Conservation (phyloP, 23 tunicate genomes). For the Ascidia mentula region DNA sequence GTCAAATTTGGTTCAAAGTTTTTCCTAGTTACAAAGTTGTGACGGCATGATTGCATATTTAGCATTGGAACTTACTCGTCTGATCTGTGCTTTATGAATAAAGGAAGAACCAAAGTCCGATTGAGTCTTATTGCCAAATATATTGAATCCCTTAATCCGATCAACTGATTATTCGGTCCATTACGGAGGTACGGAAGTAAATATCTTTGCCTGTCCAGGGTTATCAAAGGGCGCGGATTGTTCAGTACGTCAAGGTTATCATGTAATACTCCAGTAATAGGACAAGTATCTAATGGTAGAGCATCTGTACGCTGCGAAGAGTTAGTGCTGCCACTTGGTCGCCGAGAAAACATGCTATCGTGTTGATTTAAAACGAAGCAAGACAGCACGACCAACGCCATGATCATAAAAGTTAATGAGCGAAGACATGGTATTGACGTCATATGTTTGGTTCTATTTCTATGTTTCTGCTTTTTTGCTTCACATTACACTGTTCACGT, state of each 20-base stretch:
- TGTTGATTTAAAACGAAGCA: neutral
- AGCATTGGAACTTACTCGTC: constrained; percentile 33
- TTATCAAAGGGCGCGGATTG: neutral
- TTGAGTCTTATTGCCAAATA: constrained; percentile 44
- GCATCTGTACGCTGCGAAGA: neutral
- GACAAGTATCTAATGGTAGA: neutral
- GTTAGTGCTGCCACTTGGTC: neutral
- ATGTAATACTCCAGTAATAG: neutral
- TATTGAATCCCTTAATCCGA: constrained; percentile 45
- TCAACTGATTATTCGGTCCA: constrained; percentile 59
- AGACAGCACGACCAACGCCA: neutral
- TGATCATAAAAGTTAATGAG: neutral
- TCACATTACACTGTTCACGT: no score
- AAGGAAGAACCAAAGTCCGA: constrained; percentile 38
- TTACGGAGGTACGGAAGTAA: constrained; percentile 21
- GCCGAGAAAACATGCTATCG: neutral
- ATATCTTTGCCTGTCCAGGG: neutral
- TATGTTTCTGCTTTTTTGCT: no score
- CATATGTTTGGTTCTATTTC: no score
- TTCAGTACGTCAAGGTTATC: neutral
- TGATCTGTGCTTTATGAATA: constrained; percentile 27
- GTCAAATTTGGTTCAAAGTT: no score
- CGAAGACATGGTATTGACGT: neutral
- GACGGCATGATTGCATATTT: no score
- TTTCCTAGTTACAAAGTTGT: no score